Base-by-base conservation (phyloP, 2,888 invertebrate genomes). In the Gymnoscelis rufifasciata region DNA sequence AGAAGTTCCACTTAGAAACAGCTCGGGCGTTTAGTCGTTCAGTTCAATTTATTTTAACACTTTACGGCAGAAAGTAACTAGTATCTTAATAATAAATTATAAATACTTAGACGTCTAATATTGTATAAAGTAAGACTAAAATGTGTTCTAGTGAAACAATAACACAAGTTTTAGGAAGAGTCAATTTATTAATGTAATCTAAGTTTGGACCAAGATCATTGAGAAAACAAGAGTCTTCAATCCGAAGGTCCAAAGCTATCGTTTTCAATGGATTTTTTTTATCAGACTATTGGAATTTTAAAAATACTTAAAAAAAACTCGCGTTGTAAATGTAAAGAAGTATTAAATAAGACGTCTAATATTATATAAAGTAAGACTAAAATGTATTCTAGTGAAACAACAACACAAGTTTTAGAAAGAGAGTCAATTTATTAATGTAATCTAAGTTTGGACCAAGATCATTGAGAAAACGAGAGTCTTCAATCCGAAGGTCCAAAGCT, bases 1-100 rank as follows among this genome's bases (percentile, higher is more conserved):
- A 71, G 78, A 77, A 75, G 65, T 74, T 72, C 77, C 76, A 78
- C 78, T 83, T 77, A 77, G 68, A 71, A 61, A 55, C 45, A 43
- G 43, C 47, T 49, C 28, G 43, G 14, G 31, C 31, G 35, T 33
- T 33, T 48, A 42, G 42, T 46, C 38, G 38, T 43, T 45, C 42
- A 47, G 30, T 6, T 30, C 24, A 37, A 38, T 38, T 39, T 35
- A 54, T 43, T 49, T 31, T 33, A 19, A 33, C 14, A 30, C 44
- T 43, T 30, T 38, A 3, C 19, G 5, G 35, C 15, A 13, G 30
- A 13, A 14, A 1, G 13, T n/a, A n/a, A n/a, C n/a, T n/a, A n/a
- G n/a, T n/a, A n/a, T n/a, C n/a, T n/a, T n/a, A n/a, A n/a, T n/a
- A n/a, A n/a, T n/a, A n/a, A n/a, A n/a, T n/a, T n/a, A n/a, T n/a